Base-by-base conservation (phyloP, 92 coral and sea anemone species). In the Muricea muricata region DNA sequence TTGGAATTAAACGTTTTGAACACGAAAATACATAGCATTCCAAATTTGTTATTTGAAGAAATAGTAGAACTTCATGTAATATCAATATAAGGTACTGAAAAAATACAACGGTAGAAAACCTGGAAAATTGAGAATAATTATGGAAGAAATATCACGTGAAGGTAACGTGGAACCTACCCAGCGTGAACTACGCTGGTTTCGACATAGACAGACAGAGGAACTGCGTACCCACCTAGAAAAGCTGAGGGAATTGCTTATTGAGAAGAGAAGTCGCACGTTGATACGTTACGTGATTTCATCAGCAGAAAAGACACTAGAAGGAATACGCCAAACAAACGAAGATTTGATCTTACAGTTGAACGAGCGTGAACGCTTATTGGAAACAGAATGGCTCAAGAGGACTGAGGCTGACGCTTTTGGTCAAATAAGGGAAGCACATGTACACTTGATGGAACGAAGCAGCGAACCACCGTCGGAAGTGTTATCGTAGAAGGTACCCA, bases 341-440 rank as follows among this genome's bases (percentile, higher is more conserved):
- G 75, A 68, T 3, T 40, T 68, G 18, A 40, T 68, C n/a, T 0
- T 18, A n/a, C 45, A 9, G 26, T 15, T 68, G 9, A 34, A 20
- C 21, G 75, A 68, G 13, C 32, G 35, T 0, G 75, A 68, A 26
- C 20, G 18, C 33, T 8, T 6, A 13, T 7, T 26, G 35, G 75
- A 68, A 26, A 35, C 18, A 40, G 47, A 68, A 9, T 68, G 75
- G 75, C 35, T 68, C 21, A 26, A 31, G 45, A 68, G 35, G 23
- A 1, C 35, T 1, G 75, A 68, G 75, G 50, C 41, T 17, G 74
- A 67, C 20, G 52, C 23, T 4, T 41, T 29, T 32, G 1, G n/a
- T 41, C 75, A 32, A 69, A 14, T 69, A 69, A 69, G 10, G 23
- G 48, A 34, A 34, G 75, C 76, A 13, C 76, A 70, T 42, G 76